A percentile compares a stretch with the other conserved stretches of the same genome.
phyloP scores from a whole-genome alignment of 2,113 vertebrate genomes.

The Sula dactylatra region DNA sequence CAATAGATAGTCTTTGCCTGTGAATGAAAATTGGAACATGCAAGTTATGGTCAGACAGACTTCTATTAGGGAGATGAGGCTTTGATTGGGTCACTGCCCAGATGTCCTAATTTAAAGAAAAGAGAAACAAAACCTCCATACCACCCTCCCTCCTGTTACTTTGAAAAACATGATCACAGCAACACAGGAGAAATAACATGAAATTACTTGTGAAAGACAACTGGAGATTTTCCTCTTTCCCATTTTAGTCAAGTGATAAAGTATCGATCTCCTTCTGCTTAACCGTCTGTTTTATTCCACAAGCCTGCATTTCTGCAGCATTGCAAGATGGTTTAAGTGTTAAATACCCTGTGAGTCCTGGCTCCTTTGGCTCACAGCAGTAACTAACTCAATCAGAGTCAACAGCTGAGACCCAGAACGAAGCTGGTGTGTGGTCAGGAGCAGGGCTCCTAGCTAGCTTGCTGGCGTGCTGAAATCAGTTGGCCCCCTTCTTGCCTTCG shows the following conservation, averaged over 20 bases:
- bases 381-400: not conserved
- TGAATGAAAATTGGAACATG: conserved; percentile 38
- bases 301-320: not conserved
- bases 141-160: not conserved
- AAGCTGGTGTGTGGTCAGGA: not conserved
- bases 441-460: not conserved
- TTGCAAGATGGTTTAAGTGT: not conserved
- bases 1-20: not conserved
- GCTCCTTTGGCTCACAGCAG: not conserved
- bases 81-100: not conserved
- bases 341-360: not conserved
- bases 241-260: conserved; percentile 19
- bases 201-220: not conserved
- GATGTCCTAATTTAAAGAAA: not conserved
- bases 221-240: not conserved
- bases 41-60: not conserved
- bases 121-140: not conserved
- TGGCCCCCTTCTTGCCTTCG: not conserved
- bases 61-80: not conserved
- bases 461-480: not conserved
- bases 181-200: not conserved
- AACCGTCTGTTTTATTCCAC: not conserved
- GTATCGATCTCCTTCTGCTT: not conserved
- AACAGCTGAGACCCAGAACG: not conserved
- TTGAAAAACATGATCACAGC: not conserved